Base-by-base conservation (phyloP, 2,888 invertebrate genomes). In the Galeopsomyia nigrocyanea region DNA sequence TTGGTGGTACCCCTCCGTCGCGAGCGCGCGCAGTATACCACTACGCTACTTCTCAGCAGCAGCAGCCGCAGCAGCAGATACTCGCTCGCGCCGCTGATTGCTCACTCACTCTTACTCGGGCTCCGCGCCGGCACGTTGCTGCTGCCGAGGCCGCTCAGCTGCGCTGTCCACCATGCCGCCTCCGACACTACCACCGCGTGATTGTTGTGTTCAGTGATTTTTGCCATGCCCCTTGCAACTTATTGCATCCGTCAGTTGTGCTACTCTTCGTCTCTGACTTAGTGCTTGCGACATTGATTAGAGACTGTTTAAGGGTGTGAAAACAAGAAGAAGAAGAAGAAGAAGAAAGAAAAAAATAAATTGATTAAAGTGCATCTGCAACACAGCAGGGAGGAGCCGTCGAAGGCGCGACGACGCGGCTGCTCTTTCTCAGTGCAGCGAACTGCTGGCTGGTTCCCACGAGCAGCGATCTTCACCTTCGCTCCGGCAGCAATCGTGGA, bases 401-500 rank as follows among this genome's bases (percentile, higher is more conserved):
- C 57, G 67, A 68, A 69, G 71, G 73, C 67, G 64, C 64, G 47
- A 19, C 14, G 39, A 31, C 21, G 21, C 64, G 47, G 49, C 21
- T 7, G 61, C 19, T 47, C 69, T 2, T 17, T 46, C 69, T 62
- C 53, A 50, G 57, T 57, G 17, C 9, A 63, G 49, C 60, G 31
- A 31, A 31, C 39, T 39, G 60, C 49, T 16, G 56, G 31, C 65
- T 10, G n/a, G 57, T 63, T 73, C 64, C 70, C 68, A 62, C 68
- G 73, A 68, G 53, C 39, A 68, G 53, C 39, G 39, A 55, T 69
- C 66, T 66, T 67, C 61, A 68, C 65, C 74, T 68, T 66, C 71
- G 74, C 61, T 53, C 21, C 65, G 26, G 39, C 65, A 71, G 72
- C 58, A 69, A 64, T 79, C 80, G 80, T 84, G 85, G 85, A 84